Evolutionary conservation across 2,113 vertebrate species (phyloP).

Genomic region (Pseudorasbora parva): DNA sequence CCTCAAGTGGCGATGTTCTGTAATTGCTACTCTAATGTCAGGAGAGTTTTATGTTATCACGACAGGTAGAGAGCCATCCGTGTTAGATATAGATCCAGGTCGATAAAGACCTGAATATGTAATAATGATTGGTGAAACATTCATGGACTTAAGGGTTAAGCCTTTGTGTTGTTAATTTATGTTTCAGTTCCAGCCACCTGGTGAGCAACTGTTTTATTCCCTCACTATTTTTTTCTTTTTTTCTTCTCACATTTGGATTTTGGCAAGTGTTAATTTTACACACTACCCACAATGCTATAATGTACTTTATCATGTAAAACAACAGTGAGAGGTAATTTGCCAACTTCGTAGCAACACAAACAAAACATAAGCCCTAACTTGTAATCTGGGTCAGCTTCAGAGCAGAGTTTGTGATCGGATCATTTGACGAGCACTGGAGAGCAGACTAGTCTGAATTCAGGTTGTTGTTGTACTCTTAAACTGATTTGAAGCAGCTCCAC

Average conservation of each 20-base stretch:
- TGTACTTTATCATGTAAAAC: not conserved
- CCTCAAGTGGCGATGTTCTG: too few relatives aligned
- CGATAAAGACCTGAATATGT: too few relatives aligned
- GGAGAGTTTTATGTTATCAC: too few relatives aligned
- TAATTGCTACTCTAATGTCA: too few relatives aligned
- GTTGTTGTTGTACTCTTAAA: not conserved
- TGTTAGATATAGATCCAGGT: too few relatives aligned
- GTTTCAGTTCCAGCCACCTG: not conserved
- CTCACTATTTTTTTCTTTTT: not conserved
- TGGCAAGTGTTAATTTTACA: not conserved
- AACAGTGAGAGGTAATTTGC: not conserved
- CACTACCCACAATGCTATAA: not conserved
- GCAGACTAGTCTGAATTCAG: slow-evolving; percentile 1
- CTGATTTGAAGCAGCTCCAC: slow-evolving; percentile 24
- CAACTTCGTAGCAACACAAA: not conserved
- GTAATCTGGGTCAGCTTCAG: not conserved
- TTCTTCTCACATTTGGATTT: not conserved
- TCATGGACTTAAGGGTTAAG: not conserved
- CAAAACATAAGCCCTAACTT: slow-evolving; percentile 6
- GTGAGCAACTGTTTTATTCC: not conserved
- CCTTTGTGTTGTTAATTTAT: not conserved
- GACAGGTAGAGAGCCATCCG: too few relatives aligned
- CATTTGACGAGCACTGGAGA: not conserved
- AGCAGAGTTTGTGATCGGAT: slow-evolving; percentile 16
- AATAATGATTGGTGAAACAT: too few relatives aligned